Base-by-base conservation (phyloP, 2,113 vertebrate genomes). In the Hylia prasina region DNA sequence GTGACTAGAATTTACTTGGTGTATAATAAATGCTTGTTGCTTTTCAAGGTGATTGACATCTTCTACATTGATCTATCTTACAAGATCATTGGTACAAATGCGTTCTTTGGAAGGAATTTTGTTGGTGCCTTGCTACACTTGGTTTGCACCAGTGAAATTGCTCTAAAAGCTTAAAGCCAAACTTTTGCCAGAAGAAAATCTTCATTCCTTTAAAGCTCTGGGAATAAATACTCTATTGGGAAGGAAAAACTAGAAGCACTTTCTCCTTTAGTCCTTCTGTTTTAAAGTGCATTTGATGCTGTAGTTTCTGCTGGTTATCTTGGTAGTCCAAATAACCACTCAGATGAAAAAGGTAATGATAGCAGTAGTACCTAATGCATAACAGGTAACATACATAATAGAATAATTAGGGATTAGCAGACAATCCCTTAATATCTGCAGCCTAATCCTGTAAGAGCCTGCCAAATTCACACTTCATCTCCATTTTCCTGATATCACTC, bases 381-480 rank as follows among this genome's bases (percentile, higher is more conserved):
- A 68, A 30, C 45, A 85, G 70, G 31, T 76, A 70, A 80, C 37
- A 65, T 31, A 70, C 45, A 35, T 80, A 85, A 76, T 69, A 28
- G 57, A 82, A 91, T 85, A 91, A 91, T 93, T 63, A 83, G 66
- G 47, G 79, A 82, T 88, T 93, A 94, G 58, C 35, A 60, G n/a
- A 58, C 2, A 2, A 58, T 73, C 85, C 39, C 56, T 82, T 82
- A 70, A 77, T 80, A 72, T 91, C 93, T 93, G 44, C 75, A 72
- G 51, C 30, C 44, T 85, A 91, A 82, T 88, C 42, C 53, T 86
- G 7, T 47, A 53, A 57, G 39, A 82, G n/a, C 53, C 69, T 17
- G 30, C 50, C 58, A 63, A 96, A 69, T 37, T 85, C 58, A 64
- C 22, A 48, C 39, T 90, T 69, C 58, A 57, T 78, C 80, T 94